A percentile compares a stretch with the other conserved stretches of the same genome.
phyloP scores from a whole-genome alignment of 2,888 invertebrate genomes.

The Petrolisthes manimaculis region DNA sequence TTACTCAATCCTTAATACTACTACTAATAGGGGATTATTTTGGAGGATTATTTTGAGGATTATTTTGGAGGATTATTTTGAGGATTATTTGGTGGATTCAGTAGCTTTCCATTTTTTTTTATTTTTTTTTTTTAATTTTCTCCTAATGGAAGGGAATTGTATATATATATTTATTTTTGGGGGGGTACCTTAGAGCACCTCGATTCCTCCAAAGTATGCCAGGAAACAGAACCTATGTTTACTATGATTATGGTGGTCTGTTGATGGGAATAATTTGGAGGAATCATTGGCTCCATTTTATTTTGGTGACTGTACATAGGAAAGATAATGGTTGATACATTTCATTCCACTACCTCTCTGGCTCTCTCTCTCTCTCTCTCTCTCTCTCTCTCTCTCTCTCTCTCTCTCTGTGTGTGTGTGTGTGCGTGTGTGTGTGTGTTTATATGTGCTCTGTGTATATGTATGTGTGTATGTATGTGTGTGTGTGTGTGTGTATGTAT shows the following conservation, averaged over 20 bases:
- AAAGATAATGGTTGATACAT: neutral
- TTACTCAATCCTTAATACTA: too few relatives aligned
- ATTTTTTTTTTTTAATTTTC: neutral
- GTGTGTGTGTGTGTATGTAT: neutral
- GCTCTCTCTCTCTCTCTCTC: neutral
- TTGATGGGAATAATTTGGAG: neutral
- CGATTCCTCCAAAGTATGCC: too few relatives aligned
- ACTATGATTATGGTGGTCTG: neutral
- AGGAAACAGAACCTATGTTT: too few relatives aligned
- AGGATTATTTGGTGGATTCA: neutral
- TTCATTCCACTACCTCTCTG: neutral
- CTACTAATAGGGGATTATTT: too few relatives aligned
- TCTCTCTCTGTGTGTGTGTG: neutral
- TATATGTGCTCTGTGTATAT: neutral
- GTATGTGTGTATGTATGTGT: neutral
- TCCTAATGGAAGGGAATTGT: neutral
- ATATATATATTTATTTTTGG: neutral
- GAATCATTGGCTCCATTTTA: too few relatives aligned
- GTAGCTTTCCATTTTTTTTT: neutral
- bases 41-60: too few relatives aligned
- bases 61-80: too few relatives aligned
- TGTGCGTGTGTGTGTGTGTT: too few relatives aligned
- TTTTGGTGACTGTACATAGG: neutral
- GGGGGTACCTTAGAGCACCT: too few relatives aligned
- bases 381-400: neutral